These are phyloP conservation scores for Trichonephila clavata DNA, from an alignment of 1,140 invertebrate genomes.

Conservation along the genomic window DNA sequence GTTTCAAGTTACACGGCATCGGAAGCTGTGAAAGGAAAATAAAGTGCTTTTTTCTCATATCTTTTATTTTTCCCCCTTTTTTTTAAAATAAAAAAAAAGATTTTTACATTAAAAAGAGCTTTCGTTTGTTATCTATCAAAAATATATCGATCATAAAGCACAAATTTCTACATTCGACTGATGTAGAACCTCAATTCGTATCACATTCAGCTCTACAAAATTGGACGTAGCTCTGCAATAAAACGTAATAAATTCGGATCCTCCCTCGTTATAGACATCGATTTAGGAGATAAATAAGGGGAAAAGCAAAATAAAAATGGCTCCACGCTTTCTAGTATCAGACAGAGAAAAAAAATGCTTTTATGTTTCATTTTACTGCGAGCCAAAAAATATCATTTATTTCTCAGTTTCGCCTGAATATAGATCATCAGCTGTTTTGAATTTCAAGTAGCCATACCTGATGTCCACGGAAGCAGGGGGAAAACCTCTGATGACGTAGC, in stretches of 20 bases:
- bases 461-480: neutral
- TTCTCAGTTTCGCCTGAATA: neutral
- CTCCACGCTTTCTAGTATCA: neutral
- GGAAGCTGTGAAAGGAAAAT: neutral
- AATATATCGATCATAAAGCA: slow-evolving; percentile 15
- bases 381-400: neutral
- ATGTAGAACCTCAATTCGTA: neutral
- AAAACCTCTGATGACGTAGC: neutral
- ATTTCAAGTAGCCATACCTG: neutral
- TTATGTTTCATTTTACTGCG: slow-evolving; percentile 27
- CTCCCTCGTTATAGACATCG: slow-evolving; percentile 50
- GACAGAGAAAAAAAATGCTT: neutral
- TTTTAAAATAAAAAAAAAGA: neutral
- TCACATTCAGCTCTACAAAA: slow-evolving; percentile 32
- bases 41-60: neutral
- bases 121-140: slow-evolving; percentile 33
- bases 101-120: neutral
- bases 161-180: slow-evolving; percentile 16
- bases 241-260: slow-evolving; percentile 54
- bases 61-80: neutral
- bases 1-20: neutral
- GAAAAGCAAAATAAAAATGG: slow-evolving; percentile 25
- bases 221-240: slow-evolving; percentile 53
- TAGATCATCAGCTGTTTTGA: slow-evolving; percentile 17
- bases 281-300: slow-evolving; percentile 36